Percentiles rank a stretch among this genome's conserved stretches.
Evolutionary conservation across 2,797 vertebrate species (phyloP).

Genomic region (Champsocephalus gunnari): DNA sequence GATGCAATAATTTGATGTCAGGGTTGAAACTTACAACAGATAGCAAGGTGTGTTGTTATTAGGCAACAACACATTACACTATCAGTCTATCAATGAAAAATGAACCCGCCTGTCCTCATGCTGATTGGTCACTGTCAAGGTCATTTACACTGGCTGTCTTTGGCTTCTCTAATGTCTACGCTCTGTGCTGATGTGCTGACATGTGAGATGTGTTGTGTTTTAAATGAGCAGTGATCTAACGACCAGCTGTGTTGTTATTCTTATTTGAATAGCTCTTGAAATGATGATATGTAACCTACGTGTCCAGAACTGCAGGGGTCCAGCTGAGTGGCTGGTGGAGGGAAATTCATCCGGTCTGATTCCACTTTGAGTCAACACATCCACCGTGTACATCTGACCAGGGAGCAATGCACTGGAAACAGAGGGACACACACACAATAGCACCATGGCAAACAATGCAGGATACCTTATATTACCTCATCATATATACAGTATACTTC

Average conservation of each 20-base stretch:
- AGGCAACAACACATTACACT: too few species aligned
- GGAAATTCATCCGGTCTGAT: slow-evolving; percentile 86
- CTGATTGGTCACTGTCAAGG: too few species aligned
- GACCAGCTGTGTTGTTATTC: background rate
- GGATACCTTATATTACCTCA: background rate
- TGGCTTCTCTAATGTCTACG: too few species aligned
- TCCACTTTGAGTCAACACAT: slow-evolving; percentile 90
- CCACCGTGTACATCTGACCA: slow-evolving; percentile 90
- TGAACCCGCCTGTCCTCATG: too few species aligned
- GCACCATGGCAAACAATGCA: slow-evolving; percentile 6
- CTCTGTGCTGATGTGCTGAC: too few species aligned
- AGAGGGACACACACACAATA: slow-evolving; percentile 34
- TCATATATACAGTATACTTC: too few species aligned
- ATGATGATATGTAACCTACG: slow-evolving; percentile 83
- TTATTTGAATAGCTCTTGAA: background rate
- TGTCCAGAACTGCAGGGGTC: slow-evolving; percentile 91
- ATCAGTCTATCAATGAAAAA: too few species aligned
- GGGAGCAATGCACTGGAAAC: slow-evolving; percentile 89
- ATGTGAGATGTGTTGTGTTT: background rate
- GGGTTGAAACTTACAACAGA: too few species aligned
- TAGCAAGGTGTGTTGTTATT: too few species aligned
- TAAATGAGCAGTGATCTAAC: background rate
- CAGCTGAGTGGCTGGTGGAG: slow-evolving; percentile 90
- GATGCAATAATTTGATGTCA: too few species aligned
- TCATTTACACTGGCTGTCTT: too few species aligned